Base-by-base conservation (phyloP, 2,113 vertebrate genomes). In the Baryphthengus martii region DNA sequence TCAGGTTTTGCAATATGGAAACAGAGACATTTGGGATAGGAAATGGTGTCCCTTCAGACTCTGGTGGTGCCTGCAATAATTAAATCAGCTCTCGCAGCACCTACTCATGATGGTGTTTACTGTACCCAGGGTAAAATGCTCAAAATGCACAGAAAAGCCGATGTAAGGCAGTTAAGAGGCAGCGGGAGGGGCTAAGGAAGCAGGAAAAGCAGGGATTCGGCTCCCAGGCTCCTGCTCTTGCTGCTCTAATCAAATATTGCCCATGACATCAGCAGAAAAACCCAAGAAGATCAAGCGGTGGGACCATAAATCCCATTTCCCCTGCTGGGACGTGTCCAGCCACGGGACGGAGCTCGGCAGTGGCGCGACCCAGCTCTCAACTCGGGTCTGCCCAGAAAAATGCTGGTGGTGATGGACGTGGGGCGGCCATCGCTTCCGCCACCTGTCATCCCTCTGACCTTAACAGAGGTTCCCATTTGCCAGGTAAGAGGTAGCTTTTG, bases 101-200 rank as follows among this genome's bases (percentile, higher is more conserved):
- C 61, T 28, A 2, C 28, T 8, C 2, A 24, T 4, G 47, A 5
- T 21, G 1, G 9, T 23, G 7, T 40, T 47, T 4, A 33, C 62
- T 31, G n/a, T 39, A 7, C 13, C 49, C 37, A 1, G 2, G 42
- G 45, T 56, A 17, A 62, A 49, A 20, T 9, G 72, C 10, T 17
- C 56, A 37, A 7, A 15, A 4, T 2, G 24, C 23, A 12, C 5
- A 6, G 37, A 6, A 23, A 49, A 56, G n/a, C n/a, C 2, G 21
- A 21, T 0, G 0, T 14, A 3, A 16, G 31, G 73, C 8, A 33
- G 39, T 49, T 84, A 1, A 59, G 0, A 37, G 58, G 21, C 15
- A 17, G 56, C 15, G 1, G 65, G 39, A 73, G 15, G n/a, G 42
- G 29, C 23, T 18, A 2, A 28, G 49, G 26, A 3, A 70, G 35